Base-by-base conservation (phyloP, 2,113 vertebrate species). In the Smithornis capensis region DNA sequence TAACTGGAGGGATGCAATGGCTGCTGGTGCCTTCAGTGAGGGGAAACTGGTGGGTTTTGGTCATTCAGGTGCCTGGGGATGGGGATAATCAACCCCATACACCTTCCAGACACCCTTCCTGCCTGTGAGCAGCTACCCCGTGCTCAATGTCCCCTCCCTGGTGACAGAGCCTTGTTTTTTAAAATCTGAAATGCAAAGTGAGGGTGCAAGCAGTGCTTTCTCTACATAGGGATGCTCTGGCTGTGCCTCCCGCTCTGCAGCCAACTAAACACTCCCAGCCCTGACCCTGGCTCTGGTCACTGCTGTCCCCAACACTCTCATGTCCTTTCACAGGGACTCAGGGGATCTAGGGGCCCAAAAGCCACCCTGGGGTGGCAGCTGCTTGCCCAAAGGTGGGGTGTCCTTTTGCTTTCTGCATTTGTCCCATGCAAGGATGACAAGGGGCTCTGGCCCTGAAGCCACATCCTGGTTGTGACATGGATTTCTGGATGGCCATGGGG, bases 1-100 rank as follows among this genome's bases (percentile, higher is more conserved):
- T 2, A 17, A n/a, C 12, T 22, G 28, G 73, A n/a, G n/a, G 0
- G 0, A n/a, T 19, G 37, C 40, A 22, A 11, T 0, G 1, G 50
- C 68, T 4, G 2, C 56, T 56, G 83, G 83, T 68, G 84, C 47
- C 65, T 79, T 53, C 2, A 4, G 40, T 1, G 62, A 57, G 56
- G 29, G 50, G 16, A 44, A 90, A 15, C 33, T 11, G 27, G 3
- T 42, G 57, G 62, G 38, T 15, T 70, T 79, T 24, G 62, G 38
- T 67, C 76, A 37, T 31, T 62, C 7, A 44, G 14, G n/a, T 65
- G 53, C 37, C 62, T 40, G 31, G 40, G 45, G 17, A 10, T 4
- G 15, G 45, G 6, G 21, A 29, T 3, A 2, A 5, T 69, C 47
- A 56, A 6, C 10, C 4, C 31, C n/a, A 2, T 1, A 11, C n/a